A percentile compares a stretch with the other conserved stretches of the same genome.
Evolutionary conservation across 2,797 vertebrate species (phyloP).

Genomic region (Vultur gryphus): DNA sequence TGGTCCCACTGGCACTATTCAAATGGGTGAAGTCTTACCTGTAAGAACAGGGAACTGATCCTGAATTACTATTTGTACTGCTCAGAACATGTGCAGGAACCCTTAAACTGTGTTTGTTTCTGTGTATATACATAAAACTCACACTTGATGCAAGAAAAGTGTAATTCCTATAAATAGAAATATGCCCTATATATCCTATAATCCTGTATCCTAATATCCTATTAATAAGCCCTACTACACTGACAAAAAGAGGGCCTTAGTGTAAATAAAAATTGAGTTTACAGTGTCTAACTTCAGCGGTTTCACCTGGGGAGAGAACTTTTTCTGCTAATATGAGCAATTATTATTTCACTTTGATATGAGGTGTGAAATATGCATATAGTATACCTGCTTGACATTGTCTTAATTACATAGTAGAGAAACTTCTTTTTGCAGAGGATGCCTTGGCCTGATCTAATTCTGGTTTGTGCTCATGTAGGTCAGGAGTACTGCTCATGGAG

Average conservation of each 20-base stretch:
- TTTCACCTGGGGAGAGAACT: neutral
- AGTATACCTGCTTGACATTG: neutral
- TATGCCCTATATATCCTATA: neutral
- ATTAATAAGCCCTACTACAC: neutral
- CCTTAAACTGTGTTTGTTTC: neutral
- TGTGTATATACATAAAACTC: neutral
- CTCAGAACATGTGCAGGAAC: neutral
- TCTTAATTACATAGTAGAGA: neutral
- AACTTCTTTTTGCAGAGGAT: neutral
- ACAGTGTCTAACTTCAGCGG: neutral
- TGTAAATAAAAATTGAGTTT: neutral
- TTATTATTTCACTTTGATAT: neutral
- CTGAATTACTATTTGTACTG: neutral
- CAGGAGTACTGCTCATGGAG: neutral
- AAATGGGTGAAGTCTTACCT: neutral
- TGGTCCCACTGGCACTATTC: neutral
- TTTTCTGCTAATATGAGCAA: neutral
- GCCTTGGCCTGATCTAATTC: neutral
- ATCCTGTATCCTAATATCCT: neutral
- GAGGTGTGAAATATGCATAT: accelerated
- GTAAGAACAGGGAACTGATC: neutral
- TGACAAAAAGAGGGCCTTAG: neutral
- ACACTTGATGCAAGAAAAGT: neutral
- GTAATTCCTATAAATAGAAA: neutral
- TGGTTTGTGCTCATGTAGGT: neutral